Conservation (phyloP, 1,140 invertebrate species). For the Solen grandis region DNA sequence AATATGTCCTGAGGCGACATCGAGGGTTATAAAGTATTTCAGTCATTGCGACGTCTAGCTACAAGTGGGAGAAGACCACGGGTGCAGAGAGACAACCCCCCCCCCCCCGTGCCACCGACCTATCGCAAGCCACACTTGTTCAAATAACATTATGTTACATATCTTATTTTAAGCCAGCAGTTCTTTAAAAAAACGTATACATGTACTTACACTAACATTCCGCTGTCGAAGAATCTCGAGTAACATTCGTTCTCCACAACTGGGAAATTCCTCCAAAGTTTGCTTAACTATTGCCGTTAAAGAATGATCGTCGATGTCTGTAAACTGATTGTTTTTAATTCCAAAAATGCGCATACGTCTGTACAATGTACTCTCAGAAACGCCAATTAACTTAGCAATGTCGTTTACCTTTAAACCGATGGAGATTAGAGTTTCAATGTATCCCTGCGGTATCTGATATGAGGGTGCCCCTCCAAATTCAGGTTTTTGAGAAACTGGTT, state of each 20-base stretch:
- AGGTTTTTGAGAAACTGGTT: no score
- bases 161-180: constrained; percentile 1
- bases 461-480: constrained; percentile 15
- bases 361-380: constrained; percentile 4
- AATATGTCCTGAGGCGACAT: no score
- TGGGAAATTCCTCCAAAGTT: no score
- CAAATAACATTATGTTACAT: constrained; percentile 23
- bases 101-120: no score
- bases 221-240: constrained; percentile 2
- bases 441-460: constrained; percentile 2
- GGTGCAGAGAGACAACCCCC: neutral
- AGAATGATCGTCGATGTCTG: no score
- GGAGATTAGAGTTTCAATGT: neutral
- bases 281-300: no score
- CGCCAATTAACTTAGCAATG: constrained; percentile 1
- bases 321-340: no score
- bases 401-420: neutral
- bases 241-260: no score
- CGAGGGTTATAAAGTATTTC: no score
- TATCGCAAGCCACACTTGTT: constrained; percentile 25
- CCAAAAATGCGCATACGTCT: no score
- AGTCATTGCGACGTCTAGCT: neutral
- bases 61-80: neutral
- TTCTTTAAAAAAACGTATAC: neutral
- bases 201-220: neutral